phyloP scores from a whole-genome alignment of 2,888 invertebrate species.

The Drosophila kuntzei region DNA sequence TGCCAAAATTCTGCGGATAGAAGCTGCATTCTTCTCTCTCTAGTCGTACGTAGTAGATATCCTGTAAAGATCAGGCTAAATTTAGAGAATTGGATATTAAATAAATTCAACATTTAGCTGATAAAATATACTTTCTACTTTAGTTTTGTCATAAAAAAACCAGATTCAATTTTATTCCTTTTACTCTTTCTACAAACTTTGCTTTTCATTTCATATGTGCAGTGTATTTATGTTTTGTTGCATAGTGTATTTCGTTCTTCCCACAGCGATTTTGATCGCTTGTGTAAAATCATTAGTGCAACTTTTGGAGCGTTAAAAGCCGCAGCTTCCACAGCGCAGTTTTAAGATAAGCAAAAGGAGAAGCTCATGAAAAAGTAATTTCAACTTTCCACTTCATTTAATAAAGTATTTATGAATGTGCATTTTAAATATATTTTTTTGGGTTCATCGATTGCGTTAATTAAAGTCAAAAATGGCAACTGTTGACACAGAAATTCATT shows the following conservation, averaged over 20 bases:
- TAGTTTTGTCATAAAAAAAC: too few relatives aligned
- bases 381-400: constrained; percentile 58
- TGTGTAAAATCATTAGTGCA: constrained; percentile 35
- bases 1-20: too few relatives aligned
- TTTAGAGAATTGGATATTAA: too few relatives aligned
- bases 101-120: too few relatives aligned
- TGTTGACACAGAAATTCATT: constrained; percentile 77
- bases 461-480: constrained; percentile 36
- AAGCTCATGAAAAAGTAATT: constrained; percentile 12
- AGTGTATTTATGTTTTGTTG: constrained; percentile 1
- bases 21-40: too few relatives aligned
- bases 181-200: background rate
- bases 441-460: constrained; percentile 56
- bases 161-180: too few relatives aligned
- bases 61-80: too few relatives aligned
- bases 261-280: constrained; percentile 25
- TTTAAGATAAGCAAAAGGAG: constrained; percentile 3
- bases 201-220: background rate
- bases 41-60: too few relatives aligned
- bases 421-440: constrained; percentile 12
- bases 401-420: constrained; percentile 4
- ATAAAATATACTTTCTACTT: too few relatives aligned
- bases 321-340: background rate
- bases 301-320: constrained; percentile 35
- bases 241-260: constrained; percentile 25